A percentile compares a stretch with the other conserved stretches of the same genome.
phyloP scores from a whole-genome alignment of 2,888 invertebrate species.

The Crossocerus cetratus region DNA sequence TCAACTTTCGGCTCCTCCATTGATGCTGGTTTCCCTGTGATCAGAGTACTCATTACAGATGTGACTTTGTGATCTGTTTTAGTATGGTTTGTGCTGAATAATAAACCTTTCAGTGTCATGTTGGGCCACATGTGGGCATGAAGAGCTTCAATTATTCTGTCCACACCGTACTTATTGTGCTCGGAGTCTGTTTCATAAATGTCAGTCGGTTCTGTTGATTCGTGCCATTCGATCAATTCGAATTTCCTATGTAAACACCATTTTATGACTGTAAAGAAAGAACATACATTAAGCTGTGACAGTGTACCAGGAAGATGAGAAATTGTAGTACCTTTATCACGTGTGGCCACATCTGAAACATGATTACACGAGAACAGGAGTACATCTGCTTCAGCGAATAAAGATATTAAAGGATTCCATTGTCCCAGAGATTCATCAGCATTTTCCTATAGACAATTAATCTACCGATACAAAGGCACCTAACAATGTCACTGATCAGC shows the following conservation, averaged over 20 bases:
- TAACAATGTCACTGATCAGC: too few species aligned
- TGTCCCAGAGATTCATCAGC: constrained; percentile 60
- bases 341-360: constrained; percentile 70
- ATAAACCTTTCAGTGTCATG: constrained; percentile 80
- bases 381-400: constrained; percentile 66
- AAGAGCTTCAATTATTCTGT: constrained; percentile 84
- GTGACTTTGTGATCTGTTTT: neutral
- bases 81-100: neutral
- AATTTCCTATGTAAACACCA: constrained; percentile 85
- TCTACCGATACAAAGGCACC: too few species aligned
- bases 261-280: constrained; percentile 76
- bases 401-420: constrained; percentile 61
- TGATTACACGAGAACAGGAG: constrained; percentile 66
- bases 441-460: constrained; percentile 61
- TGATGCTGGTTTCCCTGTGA: constrained; percentile 45
- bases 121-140: constrained; percentile 87
- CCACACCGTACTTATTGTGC: constrained; percentile 82
- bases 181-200: constrained; percentile 77
- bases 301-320: neutral
- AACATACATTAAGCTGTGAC: constrained; percentile 8
- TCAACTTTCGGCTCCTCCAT: constrained; percentile 46
- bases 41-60: neutral
- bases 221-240: constrained; percentile 83
- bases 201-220: constrained; percentile 67
- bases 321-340: constrained; percentile 77